Conservation (phyloP, 2,113 vertebrate genomes). For the Hippocampus guttulatus region DNA sequence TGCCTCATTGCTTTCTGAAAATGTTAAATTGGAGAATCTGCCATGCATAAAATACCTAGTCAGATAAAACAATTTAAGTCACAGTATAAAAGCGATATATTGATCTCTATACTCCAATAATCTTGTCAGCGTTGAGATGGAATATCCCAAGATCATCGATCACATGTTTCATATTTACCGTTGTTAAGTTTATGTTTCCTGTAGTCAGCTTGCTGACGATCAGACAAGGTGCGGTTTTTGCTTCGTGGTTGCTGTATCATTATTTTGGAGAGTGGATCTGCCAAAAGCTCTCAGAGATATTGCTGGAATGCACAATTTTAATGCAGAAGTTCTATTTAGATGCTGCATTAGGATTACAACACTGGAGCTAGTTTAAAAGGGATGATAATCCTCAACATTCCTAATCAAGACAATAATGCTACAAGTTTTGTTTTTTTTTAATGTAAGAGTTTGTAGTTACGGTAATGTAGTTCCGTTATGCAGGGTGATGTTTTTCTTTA, state of each 20-base stretch:
- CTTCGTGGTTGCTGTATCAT: constrained; percentile 34
- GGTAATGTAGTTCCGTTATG: constrained; percentile 16
- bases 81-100: not conserved
- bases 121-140: constrained; percentile 5
- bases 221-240: constrained; percentile 21
- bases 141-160: constrained; percentile 52
- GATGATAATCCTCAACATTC: constrained; percentile 51
- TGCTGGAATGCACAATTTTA: constrained; percentile 24
- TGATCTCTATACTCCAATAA: not conserved
- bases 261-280: constrained; percentile 43
- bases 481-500: constrained; percentile 28
- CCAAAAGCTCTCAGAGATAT: constrained; percentile 55
- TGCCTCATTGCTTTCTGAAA: not conserved
- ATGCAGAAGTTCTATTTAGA: constrained; percentile 9
- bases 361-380: constrained; percentile 7
- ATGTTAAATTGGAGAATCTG: not conserved
- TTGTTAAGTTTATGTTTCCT: constrained; percentile 23
- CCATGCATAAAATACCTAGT: not conserved
- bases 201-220: constrained; percentile 29
- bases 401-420: constrained; percentile 30
- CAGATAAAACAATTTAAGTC: not conserved
- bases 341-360: not conserved
- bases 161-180: constrained; percentile 16
- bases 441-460: constrained; percentile 43
- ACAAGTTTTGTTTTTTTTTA: constrained; percentile 22